Base-by-base conservation (phyloP, 2,113 vertebrate species). In the Cottus gobio region DNA sequence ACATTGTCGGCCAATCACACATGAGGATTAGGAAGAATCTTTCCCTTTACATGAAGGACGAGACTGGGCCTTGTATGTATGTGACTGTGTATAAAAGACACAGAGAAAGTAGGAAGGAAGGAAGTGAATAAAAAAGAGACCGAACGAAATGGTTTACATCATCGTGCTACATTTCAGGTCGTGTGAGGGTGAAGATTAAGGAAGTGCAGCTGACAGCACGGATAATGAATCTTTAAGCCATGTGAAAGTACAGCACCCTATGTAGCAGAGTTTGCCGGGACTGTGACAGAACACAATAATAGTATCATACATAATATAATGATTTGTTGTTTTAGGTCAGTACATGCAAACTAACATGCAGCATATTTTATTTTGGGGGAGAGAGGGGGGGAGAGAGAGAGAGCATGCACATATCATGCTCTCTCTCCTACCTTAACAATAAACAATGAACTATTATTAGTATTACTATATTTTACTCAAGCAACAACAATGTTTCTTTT, bases 141-240 rank as follows among this genome's bases (percentile, higher is more conserved):
- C 61, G 26, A 31, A 68, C 12, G 5, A 52, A 57, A 46, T n/a
- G n/a, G 5, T 72, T 71, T 61, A 28, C 37, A 82, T 28, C 22
- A 42, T 50, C 12, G n/a, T 24, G 31, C 10, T 30, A 46, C 48
- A 60, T 39, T 64, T 56, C 50, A 68, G 52, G 60, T 68, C 48
- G 37, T 37, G 34, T 77, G 65, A 84, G 69, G 68, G 15, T 60
- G 46, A 86, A 83, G 79, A 82, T 91, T 85, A 85, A 79, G 79
- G 39, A 66, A 79, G 57, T 4, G 37, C 18, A 71, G 63, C 75
- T 61, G 65, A 64, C 58, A 73, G 58, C 58, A 31, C 26, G 44
- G 82, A 84, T 85, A 82, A 90, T 79, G 71, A 80, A 79, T 48
- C 61, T 83, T 73, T 89, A 90, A 89, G 69, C 69, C 80, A 61